Evolutionary conservation across 2,797 vertebrate species (phyloP).

Genomic region (Molossus alvarezi): DNA sequence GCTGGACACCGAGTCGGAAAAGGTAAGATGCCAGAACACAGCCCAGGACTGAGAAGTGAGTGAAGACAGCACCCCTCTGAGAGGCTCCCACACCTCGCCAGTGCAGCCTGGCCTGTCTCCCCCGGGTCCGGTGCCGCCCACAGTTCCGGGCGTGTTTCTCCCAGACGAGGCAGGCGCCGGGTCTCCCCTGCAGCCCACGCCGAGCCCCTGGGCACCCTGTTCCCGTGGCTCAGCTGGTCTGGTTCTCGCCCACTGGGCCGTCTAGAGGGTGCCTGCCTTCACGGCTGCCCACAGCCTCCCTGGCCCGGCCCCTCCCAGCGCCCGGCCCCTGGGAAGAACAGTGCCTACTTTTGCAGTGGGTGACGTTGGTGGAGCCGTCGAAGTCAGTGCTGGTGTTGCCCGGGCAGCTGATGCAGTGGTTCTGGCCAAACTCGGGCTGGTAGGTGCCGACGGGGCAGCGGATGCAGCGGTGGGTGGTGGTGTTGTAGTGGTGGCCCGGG

Average conservation of each 20-base stretch:
- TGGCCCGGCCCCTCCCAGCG: neutral
- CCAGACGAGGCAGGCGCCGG: neutral
- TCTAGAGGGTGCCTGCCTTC: accelerated
- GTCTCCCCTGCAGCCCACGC: accelerated
- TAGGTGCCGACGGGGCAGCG: slow-evolving; percentile 96
- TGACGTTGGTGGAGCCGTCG: slow-evolving; percentile 97
- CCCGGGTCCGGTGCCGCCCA: accelerated
- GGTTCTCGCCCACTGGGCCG: neutral
- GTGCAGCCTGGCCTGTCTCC: accelerated
- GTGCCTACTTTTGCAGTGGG: slow-evolving; percentile 97
- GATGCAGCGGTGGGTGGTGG: slow-evolving; percentile 96
- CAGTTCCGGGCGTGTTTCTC: accelerated
- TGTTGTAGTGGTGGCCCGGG: slow-evolving; percentile 97
- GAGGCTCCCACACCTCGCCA: too few species aligned
- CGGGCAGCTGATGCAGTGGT: slow-evolving; percentile 97
- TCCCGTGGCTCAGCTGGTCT: accelerated
- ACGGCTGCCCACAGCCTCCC: neutral
- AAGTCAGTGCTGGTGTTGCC: slow-evolving; percentile 99
- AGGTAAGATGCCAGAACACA: neutral
- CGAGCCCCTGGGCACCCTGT: accelerated
- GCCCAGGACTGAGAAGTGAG: neutral
- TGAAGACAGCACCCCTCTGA: accelerated
- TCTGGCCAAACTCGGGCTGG: slow-evolving; percentile 97
- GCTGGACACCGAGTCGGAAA: neutral
- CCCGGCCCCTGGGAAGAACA: neutral